phyloP scores from a whole-genome alignment of 1,140 invertebrate genomes.

The Luehdorfia chinensis region DNA sequence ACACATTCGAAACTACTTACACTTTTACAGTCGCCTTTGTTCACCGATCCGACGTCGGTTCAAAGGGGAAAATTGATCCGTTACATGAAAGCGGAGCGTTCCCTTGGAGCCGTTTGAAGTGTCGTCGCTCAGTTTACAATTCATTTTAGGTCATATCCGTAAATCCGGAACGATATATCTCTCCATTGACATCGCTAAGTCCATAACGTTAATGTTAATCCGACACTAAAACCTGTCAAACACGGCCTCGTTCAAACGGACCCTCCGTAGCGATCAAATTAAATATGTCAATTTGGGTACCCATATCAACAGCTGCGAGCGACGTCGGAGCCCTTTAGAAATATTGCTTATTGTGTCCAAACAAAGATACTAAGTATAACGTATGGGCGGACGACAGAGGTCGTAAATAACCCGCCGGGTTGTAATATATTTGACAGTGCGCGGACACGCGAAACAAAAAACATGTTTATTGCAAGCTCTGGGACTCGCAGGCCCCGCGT shows the following conservation, averaged over 20 bases:
- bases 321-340: conserved; percentile 73
- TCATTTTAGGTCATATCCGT: conserved; percentile 27
- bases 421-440: conserved; percentile 77
- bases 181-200: conserved; percentile 59
- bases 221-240: conserved; percentile 75
- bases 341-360: conserved; percentile 77
- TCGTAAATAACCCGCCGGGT: conserved; percentile 73
- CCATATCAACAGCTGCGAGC: conserved; percentile 75
- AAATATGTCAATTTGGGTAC: conserved; percentile 76
- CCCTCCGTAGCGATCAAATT: conserved; percentile 73
- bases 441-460: conserved; percentile 75
- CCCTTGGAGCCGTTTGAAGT: conserved; percentile 59
- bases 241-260: conserved; percentile 49
- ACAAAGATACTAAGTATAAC: conserved; percentile 77
- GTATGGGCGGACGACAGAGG: conserved; percentile 73
- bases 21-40: conserved; percentile 66
- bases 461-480: conserved; percentile 72
- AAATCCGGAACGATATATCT: conserved; percentile 45
- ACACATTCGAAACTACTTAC: conserved; percentile 71
- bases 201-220: conserved; percentile 71
- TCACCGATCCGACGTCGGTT: conserved; percentile 48
- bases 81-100: conserved; percentile 31
- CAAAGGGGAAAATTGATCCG: conserved; percentile 68
- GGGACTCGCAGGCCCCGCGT: conserved; percentile 35
- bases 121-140: conserved; percentile 41